A percentile compares a stretch with the other conserved stretches of the same genome.
These are phyloP conservation scores for Echinometra lucunter DNA, from an alignment of 53 echinoderm and acorn worm species.

Conservation along the genomic window DNA sequence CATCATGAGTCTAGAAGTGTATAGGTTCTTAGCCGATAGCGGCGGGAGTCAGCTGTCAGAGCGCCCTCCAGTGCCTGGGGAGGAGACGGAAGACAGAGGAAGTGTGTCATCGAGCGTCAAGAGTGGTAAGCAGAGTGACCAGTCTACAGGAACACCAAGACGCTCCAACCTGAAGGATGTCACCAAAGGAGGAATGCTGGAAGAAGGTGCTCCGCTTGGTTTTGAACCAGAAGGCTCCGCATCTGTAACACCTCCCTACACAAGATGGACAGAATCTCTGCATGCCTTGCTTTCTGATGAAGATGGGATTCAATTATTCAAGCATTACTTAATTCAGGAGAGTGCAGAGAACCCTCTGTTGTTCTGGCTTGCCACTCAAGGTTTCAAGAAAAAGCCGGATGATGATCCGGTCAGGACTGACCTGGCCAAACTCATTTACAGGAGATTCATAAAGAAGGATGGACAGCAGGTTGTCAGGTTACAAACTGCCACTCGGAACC, in stretches of 20 bases:
- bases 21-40: slow-evolving; percentile 81
- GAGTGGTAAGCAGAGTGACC: slow-evolving; percentile 77
- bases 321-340: slow-evolving; percentile 91
- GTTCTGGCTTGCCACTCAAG: slow-evolving; percentile 97
- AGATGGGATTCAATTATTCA: slow-evolving; percentile 91
- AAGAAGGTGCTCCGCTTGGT: slow-evolving; percentile 85
- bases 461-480: slow-evolving; percentile 88
- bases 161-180: slow-evolving; percentile 74
- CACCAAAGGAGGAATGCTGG: slow-evolving; percentile 54
- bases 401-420: slow-evolving; percentile 85
- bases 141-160: slow-evolving; percentile 83
- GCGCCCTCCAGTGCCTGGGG: slow-evolving; percentile 91
- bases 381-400: slow-evolving; percentile 88
- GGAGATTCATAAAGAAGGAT: slow-evolving; percentile 90
- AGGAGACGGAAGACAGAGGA: slow-evolving; percentile 80
- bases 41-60: slow-evolving; percentile 82
- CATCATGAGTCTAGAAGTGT: slow-evolving; percentile 84
- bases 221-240: slow-evolving; percentile 98
- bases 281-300: slow-evolving; percentile 91
- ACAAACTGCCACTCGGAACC: slow-evolving; percentile 76
- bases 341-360: slow-evolving; percentile 86
- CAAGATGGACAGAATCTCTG: slow-evolving; percentile 94
- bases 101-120: slow-evolving; percentile 53
- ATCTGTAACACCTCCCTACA: slow-evolving; percentile 94
- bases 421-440: slow-evolving; percentile 91